Conservation (phyloP, 2,113 vertebrate genomes). For the Cygnus atratus region DNA sequence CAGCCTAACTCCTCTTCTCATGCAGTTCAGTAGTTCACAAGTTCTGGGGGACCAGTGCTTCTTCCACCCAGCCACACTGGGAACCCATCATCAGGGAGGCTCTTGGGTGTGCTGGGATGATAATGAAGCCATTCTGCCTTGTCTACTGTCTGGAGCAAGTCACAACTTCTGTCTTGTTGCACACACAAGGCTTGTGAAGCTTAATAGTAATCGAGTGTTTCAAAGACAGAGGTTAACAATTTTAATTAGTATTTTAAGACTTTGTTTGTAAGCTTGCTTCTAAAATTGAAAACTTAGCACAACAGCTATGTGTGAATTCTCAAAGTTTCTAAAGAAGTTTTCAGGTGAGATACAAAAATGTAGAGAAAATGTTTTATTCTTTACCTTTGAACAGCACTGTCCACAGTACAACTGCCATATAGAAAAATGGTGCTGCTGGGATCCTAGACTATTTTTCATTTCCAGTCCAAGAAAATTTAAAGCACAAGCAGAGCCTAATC, state of each 20-base stretch:
- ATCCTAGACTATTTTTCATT: neutral
- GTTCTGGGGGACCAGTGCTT: neutral
- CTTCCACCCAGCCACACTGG: neutral
- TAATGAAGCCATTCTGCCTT: neutral
- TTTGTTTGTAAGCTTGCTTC: neutral
- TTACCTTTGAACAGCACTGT: neutral
- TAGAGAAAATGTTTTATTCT: neutral
- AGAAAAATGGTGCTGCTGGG: neutral
- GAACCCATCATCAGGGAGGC: rapidly evolving
- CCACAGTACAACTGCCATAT: neutral
- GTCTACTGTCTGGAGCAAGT: neutral
- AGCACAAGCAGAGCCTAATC: neutral
- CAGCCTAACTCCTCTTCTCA: neutral
- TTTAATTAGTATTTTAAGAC: conserved; percentile 2
- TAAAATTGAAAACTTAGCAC: neutral
- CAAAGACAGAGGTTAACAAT: neutral
- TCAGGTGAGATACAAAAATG: neutral
- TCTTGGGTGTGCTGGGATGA: neutral
- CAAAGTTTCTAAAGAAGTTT: neutral
- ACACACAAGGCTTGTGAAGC: neutral
- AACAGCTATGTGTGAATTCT: neutral
- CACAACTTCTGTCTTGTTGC: neutral
- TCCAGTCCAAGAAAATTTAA: neutral
- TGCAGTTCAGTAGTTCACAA: neutral
- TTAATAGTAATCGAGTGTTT: neutral